Evolutionary conservation across 92 coral and sea anemone species (phyloP), one percentile per base, ranked within the genome.

Genomic region (Actinernus sp.): DNA sequence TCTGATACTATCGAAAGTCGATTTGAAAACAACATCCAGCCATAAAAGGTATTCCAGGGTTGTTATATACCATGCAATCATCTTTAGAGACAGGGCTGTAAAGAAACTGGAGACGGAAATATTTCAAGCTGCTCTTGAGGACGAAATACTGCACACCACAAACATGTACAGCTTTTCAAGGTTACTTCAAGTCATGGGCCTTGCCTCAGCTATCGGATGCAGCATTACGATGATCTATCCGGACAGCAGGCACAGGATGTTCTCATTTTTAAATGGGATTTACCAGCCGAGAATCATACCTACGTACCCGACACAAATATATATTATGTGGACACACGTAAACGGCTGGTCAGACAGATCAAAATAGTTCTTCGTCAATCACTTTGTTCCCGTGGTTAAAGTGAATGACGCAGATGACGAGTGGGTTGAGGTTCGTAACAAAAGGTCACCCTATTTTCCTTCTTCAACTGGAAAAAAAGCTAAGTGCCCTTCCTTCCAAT

Each of bases 351-450:
- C 79, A 16, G 45, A 68, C 39, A 36, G 62, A 11, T 25, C 61
- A 27, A 59, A 76, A 33, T 46, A 46, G 33, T 83, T 84, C 40
- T 36, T 22, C 14, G 67, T 67, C 11, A 76, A 84, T 40, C 85
- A 62, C 38, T 84, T 76, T 55, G 90, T 76, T 8, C 90, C 85
- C 9, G 30, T 84, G 28, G 31, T 52, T n/a, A n/a, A n/a, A n/a
- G n/a, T n/a, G n/a, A n/a, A n/a, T n/a, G n/a, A n/a, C n/a, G n/a
- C n/a, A n/a, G n/a, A n/a, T n/a, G n/a, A n/a, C n/a, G n/a, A n/a
- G n/a, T n/a, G n/a, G n/a, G n/a, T n/a, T n/a, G n/a, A n/a, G n/a
- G n/a, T n/a, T n/a, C n/a, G n/a, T n/a, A n/a, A n/a, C n/a, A n/a
- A n/a, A n/a, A n/a, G n/a, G n/a, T n/a, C n/a, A n/a, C n/a, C n/a